Evolutionary conservation across 2,797 vertebrate genomes (phyloP).

Genomic region (Phoeniculus purpureus): DNA sequence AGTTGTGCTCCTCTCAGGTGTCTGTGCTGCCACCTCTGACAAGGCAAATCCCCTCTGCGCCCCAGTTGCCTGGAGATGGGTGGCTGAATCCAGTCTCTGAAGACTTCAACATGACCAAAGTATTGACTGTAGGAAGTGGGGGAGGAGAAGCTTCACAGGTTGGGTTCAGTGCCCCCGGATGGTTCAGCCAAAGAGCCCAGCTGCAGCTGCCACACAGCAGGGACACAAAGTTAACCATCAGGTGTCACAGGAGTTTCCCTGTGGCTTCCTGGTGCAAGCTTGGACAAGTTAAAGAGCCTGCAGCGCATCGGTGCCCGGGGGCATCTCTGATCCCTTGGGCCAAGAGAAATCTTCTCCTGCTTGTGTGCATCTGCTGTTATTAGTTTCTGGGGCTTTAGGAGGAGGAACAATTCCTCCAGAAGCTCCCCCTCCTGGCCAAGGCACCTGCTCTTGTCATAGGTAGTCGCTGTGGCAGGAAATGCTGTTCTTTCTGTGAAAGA

Average conservation of each 20-base stretch:
- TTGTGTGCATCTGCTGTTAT: background rate
- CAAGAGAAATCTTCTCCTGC: background rate
- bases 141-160: background rate
- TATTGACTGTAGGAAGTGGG: constrained; percentile 34
- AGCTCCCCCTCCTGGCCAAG: constrained; percentile 27
- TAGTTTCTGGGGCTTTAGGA: constrained; percentile 8
- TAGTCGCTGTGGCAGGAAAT: constrained; percentile 43
- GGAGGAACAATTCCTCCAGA: background rate
- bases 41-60: background rate
- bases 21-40: background rate
- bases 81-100: constrained; percentile 17
- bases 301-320: background rate
- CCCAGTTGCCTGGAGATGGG: background rate
- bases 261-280: background rate
- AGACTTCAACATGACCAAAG: constrained; percentile 66
- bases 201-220: background rate
- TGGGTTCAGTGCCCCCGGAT: background rate
- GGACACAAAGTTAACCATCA: background rate
- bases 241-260: background rate
- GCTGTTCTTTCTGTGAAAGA: constrained; percentile 78
- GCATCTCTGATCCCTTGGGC: background rate
- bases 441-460: constrained; percentile 17
- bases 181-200: background rate
- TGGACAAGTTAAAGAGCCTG: background rate
- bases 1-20: background rate